Evolutionary conservation across 2,888 invertebrate genomes (phyloP).

Genomic region (Conistra vaccinii): DNA sequence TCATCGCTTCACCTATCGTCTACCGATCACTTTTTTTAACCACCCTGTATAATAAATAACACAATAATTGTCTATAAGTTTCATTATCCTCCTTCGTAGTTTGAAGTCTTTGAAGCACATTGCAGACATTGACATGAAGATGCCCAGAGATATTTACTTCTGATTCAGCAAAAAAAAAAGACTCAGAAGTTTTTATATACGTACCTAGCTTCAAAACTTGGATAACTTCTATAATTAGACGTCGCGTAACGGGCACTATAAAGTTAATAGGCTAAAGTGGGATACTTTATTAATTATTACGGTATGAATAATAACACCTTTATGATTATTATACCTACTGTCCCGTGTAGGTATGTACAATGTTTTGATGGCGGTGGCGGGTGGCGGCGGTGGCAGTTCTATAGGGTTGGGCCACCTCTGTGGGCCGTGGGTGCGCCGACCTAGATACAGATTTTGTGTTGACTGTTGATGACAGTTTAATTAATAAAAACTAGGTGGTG

Average conservation of each 20-base stretch:
- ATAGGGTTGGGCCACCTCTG: conserved; percentile 63
- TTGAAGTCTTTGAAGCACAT: background rate
- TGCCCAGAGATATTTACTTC: no score
- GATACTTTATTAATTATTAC: conserved; percentile 19
- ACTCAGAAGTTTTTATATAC: background rate
- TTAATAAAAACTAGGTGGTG: conserved; percentile 72
- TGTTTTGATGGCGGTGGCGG: conserved; percentile 37
- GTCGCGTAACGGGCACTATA: background rate
- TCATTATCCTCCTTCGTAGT: background rate
- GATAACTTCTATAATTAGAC: background rate
- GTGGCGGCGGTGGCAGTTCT: conserved; percentile 28
- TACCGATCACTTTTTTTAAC: no score
- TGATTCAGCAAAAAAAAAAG: background rate
- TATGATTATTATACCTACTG: conserved; percentile 22
- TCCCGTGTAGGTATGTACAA: conserved; percentile 2
- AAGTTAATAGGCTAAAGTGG: conserved; percentile 6
- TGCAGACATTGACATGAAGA: background rate
- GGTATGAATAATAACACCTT: conserved; percentile 18
- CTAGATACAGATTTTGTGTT: conserved; percentile 77
- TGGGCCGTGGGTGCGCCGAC: conserved; percentile 78
- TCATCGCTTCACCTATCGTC: no score
- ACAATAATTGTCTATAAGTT: background rate
- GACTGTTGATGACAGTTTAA: conserved; percentile 74
- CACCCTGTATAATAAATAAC: background rate
- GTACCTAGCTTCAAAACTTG: background rate